Percentiles rank a stretch among this genome's conserved stretches.
These are phyloP conservation scores for Leptinotarsa texana DNA, from an alignment of 1,140 invertebrate genomes.

Conservation along the genomic window DNA sequence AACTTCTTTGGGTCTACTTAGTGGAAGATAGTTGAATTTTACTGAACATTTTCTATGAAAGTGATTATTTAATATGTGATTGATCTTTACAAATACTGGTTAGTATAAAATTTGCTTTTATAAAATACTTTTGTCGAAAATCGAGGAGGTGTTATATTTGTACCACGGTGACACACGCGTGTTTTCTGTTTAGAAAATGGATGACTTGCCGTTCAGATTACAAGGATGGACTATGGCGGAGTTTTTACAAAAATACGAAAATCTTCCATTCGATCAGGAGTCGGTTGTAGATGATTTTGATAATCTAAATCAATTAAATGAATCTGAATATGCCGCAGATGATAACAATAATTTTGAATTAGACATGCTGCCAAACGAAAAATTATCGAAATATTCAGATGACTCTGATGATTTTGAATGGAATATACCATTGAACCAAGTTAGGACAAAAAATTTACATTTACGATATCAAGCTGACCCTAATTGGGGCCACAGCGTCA, in stretches of 20 bases:
- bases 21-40: no score
- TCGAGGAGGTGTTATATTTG: no score
- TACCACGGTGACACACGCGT: no score
- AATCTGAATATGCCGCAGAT: background rate
- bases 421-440: background rate
- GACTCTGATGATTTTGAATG: background rate
- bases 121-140: no score
- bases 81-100: no score
- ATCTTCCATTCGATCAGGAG: slow-evolving; percentile 12
- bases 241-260: background rate
- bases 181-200: no score
- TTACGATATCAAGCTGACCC: no score
- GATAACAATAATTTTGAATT: background rate
- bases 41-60: no score
- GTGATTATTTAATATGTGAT: no score
- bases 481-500: background rate
- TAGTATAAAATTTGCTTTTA: no score
- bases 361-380: background rate
- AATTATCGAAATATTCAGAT: background rate
- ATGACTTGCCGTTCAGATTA: no score
- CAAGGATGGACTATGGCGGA: background rate
- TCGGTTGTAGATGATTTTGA: background rate
- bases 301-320: background rate
- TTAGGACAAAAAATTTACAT: background rate
- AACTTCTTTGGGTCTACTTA: no score